These are phyloP conservation scores for Ditula angustiorana DNA, from an alignment of 2,888 invertebrate species.

Conservation along the genomic window DNA sequence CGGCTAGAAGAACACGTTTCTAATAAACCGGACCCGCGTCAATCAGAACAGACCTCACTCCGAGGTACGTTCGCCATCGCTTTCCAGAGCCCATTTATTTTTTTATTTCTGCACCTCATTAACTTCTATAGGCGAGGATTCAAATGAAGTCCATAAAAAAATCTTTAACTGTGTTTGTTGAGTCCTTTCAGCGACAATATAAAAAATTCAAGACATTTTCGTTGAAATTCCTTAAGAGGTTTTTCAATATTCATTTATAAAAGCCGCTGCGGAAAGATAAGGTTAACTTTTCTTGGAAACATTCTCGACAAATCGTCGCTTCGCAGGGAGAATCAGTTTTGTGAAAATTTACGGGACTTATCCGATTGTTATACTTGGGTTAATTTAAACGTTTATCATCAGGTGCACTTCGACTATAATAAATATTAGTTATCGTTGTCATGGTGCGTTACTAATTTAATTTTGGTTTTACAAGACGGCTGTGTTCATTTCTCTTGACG, in stretches of 20 bases:
- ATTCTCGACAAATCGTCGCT: conserved; percentile 36
- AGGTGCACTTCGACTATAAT: not conserved
- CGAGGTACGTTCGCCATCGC: conserved; percentile 1
- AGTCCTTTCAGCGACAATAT: conserved; percentile 29
- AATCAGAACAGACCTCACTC: conserved; percentile 17
- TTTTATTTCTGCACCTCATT: conserved; percentile 36
- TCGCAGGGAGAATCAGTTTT: conserved; percentile 10
- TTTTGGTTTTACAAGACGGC: not conserved
- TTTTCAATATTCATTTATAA: conserved; percentile 40
- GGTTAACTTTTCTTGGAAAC: conserved; percentile 24
- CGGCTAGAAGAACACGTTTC: conserved; percentile 21
- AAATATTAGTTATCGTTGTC: not conserved
- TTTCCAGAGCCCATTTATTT: conserved; percentile 22
- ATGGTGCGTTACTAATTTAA: not conserved
- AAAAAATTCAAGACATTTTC: conserved; percentile 34
- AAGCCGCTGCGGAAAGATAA: conserved; percentile 32
- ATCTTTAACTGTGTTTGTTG: conserved; percentile 35
- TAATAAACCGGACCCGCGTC: conserved; percentile 33
- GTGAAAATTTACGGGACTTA: conserved; percentile 18
- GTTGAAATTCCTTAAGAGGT: conserved; percentile 29
- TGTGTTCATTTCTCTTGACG: conserved; percentile 14
- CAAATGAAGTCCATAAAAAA: conserved; percentile 34
- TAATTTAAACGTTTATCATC: conserved; percentile 7
- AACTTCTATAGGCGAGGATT: conserved; percentile 29
- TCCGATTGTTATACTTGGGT: conserved; percentile 11